Evolutionary conservation across 2,113 vertebrate species (phyloP).

Genomic region (Megaceryle torquata): DNA sequence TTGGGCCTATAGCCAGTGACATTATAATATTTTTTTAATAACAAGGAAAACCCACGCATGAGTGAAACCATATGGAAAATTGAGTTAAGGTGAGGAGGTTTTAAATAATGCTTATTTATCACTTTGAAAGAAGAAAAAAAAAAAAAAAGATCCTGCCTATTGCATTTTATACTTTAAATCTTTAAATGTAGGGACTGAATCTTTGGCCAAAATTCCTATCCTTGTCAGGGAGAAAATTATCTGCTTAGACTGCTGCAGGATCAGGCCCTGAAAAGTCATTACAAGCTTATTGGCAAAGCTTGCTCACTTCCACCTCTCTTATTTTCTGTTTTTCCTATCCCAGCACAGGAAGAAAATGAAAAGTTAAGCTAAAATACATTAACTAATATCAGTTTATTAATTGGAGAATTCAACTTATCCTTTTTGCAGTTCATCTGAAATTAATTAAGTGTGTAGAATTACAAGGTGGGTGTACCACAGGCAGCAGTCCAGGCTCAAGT

Average conservation of each 20-base stretch:
- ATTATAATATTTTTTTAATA: slow-evolving; percentile 60
- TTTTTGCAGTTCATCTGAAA: slow-evolving; percentile 83
- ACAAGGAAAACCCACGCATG: slow-evolving; percentile 53
- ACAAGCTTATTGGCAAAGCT: slow-evolving; percentile 10
- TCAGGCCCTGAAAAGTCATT: slow-evolving; percentile 38
- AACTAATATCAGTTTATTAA: slow-evolving; percentile 76
- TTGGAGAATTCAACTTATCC: slow-evolving; percentile 74
- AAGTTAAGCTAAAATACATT: slow-evolving; percentile 66
- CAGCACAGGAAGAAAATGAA: slow-evolving; percentile 42
- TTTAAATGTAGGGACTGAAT: slow-evolving; percentile 19
- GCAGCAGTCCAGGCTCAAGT: slow-evolving; percentile 78
- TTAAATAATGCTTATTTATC: slow-evolving; percentile 67
- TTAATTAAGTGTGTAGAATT: slow-evolving; percentile 86
- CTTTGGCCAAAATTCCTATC: slow-evolving; percentile 43
- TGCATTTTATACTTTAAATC: slow-evolving; percentile 47
- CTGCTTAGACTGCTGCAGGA: slow-evolving; percentile 10
- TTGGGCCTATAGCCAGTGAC: slow-evolving; percentile 60
- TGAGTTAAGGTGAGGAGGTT: slow-evolving; percentile 62
- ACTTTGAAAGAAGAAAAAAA: slow-evolving; percentile 51
- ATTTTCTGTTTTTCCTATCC: slow-evolving; percentile 37
- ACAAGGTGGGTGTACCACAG: slow-evolving; percentile 80
- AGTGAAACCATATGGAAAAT: slow-evolving; percentile 69
- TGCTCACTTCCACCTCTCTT: background rate
- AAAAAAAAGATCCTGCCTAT: slow-evolving; percentile 6
- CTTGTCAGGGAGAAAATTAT: slow-evolving; percentile 7